Conservation (phyloP, 1,140 invertebrate species). For the Hylyphantes graminicola region DNA sequence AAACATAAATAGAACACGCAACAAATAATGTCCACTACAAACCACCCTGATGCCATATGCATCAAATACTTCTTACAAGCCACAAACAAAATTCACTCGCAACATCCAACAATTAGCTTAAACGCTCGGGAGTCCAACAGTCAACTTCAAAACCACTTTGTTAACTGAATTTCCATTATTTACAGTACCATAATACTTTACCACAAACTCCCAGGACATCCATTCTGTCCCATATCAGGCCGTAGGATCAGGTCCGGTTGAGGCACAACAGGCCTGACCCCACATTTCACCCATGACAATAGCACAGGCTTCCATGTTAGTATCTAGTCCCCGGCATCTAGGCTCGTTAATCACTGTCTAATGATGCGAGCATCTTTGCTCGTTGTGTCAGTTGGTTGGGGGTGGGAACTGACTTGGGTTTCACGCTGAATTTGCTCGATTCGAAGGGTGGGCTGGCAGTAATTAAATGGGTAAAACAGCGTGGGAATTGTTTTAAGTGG, state of each 20-base stretch:
- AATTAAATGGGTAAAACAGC: neutral
- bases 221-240: neutral
- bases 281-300: slow-evolving; percentile 55
- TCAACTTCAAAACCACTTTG: too few relatives aligned
- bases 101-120: too few relatives aligned
- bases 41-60: too few relatives aligned
- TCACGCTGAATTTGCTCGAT: too few relatives aligned
- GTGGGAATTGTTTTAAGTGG: neutral
- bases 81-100: too few relatives aligned
- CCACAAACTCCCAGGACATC: too few relatives aligned
- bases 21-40: too few relatives aligned
- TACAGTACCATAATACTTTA: neutral
- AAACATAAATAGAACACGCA: too few relatives aligned
- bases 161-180: too few relatives aligned
- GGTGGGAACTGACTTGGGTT: too few relatives aligned
- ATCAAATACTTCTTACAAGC: too few relatives aligned
- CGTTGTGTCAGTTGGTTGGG: neutral
- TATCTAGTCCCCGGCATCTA: slow-evolving; percentile 31
- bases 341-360: slow-evolving; percentile 57
- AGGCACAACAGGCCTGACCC: slow-evolving; percentile 52
- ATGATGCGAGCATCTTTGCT: slow-evolving; percentile 53
- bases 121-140: too few relatives aligned
- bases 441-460: neutral
- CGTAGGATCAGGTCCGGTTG: slow-evolving; percentile 12
- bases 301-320: neutral